Conservation (phyloP, 1,140 invertebrate species). For the Eubasilissa regina region DNA sequence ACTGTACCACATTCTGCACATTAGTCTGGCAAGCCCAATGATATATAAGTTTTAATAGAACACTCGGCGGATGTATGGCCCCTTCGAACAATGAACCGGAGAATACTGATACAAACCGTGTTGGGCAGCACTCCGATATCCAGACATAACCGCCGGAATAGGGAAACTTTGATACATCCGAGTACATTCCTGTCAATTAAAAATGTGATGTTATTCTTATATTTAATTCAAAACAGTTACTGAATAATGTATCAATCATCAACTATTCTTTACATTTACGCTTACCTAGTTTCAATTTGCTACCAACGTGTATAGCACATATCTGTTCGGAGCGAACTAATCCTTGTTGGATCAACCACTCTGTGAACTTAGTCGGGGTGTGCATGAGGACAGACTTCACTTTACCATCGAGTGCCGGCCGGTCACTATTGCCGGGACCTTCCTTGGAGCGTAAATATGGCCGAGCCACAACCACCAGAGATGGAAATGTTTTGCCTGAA, state of each 20-base stretch:
- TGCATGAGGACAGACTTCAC: slow-evolving; percentile 87
- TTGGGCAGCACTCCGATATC: slow-evolving; percentile 89
- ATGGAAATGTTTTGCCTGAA: slow-evolving; percentile 84
- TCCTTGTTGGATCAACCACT: slow-evolving; percentile 91
- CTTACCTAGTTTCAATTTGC: slow-evolving; percentile 81
- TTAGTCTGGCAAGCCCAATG: slow-evolving; percentile 93
- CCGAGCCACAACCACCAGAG: slow-evolving; percentile 84
- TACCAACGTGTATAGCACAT: slow-evolving; percentile 77
- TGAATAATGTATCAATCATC: neutral
- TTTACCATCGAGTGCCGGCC: slow-evolving; percentile 77
- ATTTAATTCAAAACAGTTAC: neutral
- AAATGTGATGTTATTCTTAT: neutral
- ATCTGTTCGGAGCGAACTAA: slow-evolving; percentile 84
- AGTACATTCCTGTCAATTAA: slow-evolving; percentile 81
- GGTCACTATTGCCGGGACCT: slow-evolving; percentile 68
- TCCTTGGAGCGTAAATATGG: slow-evolving; percentile 83
- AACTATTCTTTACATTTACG: neutral
- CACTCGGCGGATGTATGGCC: slow-evolving; percentile 84
- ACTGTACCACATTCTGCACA: slow-evolving; percentile 88
- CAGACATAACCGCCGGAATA: slow-evolving; percentile 92
- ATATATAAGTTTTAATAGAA: slow-evolving; percentile 88
- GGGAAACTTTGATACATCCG: slow-evolving; percentile 86
- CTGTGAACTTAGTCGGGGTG: slow-evolving; percentile 85
- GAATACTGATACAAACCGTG: slow-evolving; percentile 88
- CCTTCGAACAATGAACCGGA: slow-evolving; percentile 89